Conservation (phyloP, 1,140 invertebrate genomes). For the Dermatophagoides farinae region DNA sequence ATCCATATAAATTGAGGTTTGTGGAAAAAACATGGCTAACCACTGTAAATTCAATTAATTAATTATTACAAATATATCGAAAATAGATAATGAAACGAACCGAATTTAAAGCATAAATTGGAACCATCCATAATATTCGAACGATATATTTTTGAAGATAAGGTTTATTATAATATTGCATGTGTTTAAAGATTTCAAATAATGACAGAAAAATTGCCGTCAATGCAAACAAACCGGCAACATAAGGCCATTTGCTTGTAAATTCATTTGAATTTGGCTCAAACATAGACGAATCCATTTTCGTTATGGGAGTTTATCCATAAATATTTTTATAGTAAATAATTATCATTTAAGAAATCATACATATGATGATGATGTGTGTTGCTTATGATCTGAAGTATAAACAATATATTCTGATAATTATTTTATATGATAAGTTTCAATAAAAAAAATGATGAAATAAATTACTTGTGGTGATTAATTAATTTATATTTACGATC, state of each 20-base stretch:
- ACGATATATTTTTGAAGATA: conserved; percentile 82
- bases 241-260: conserved; percentile 30
- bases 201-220: conserved; percentile 73
- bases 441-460: no score
- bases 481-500: no score
- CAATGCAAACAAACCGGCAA: conserved; percentile 73
- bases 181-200: conserved; percentile 81
- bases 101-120: conserved; percentile 83
- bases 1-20: conserved; percentile 71
- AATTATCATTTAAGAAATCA: no score
- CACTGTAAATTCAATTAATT: conserved; percentile 33
- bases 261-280: background rate
- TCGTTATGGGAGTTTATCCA: no score
- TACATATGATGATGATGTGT: no score
- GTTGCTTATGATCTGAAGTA: no score
- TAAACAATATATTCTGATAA: no score
- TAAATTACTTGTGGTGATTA: no score
- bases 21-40: conserved; percentile 37
- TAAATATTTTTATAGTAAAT: no score
- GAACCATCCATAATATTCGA: conserved; percentile 91
- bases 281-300: background rate
- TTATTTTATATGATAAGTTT: no score
- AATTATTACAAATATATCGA: background rate
- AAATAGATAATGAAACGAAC: conserved; percentile 35
- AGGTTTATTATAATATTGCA: conserved; percentile 80